phyloP scores from a whole-genome alignment of 2,888 invertebrate genomes.

The Mantis religiosa region DNA sequence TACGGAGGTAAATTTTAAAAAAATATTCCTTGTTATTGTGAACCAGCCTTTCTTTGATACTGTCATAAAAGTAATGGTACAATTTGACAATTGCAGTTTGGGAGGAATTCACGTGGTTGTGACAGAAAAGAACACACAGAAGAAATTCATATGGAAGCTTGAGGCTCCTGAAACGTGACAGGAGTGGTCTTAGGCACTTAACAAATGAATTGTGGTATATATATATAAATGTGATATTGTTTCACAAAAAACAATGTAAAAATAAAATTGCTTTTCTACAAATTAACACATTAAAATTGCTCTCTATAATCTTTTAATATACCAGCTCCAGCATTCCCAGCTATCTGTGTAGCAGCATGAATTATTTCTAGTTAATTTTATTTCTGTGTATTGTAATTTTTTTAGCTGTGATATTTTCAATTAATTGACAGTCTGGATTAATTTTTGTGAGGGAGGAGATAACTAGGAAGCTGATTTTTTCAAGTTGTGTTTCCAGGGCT shows the following conservation, averaged over 20 bases:
- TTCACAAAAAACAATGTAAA: neutral
- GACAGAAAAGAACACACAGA: slow-evolving; percentile 22
- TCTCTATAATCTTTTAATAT: neutral
- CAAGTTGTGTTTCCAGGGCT: too few relatives aligned
- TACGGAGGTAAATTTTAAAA: too few relatives aligned
- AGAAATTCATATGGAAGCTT: slow-evolving; percentile 20
- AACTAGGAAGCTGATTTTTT: too few relatives aligned
- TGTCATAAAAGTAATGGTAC: neutral
- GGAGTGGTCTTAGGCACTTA: neutral
- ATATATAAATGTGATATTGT: neutral
- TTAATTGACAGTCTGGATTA: too few relatives aligned
- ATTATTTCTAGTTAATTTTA: too few relatives aligned
- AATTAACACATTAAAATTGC: neutral
- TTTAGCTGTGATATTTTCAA: too few relatives aligned
- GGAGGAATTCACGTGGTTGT: slow-evolving; percentile 21
- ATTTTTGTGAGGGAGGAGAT: too few relatives aligned
- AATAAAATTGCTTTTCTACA: neutral
- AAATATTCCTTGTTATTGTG: too few relatives aligned
- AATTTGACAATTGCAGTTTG: slow-evolving; percentile 9
- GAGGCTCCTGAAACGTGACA: slow-evolving; percentile 1
- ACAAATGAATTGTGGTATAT: neutral
- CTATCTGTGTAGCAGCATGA: too few relatives aligned
- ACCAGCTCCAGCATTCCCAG: too few relatives aligned
- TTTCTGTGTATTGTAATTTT: too few relatives aligned
- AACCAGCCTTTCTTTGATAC: neutral